These are phyloP conservation scores for Siniperca scherzeri DNA, from an alignment of 2,797 vertebrate genomes.

Conservation along the genomic window DNA sequence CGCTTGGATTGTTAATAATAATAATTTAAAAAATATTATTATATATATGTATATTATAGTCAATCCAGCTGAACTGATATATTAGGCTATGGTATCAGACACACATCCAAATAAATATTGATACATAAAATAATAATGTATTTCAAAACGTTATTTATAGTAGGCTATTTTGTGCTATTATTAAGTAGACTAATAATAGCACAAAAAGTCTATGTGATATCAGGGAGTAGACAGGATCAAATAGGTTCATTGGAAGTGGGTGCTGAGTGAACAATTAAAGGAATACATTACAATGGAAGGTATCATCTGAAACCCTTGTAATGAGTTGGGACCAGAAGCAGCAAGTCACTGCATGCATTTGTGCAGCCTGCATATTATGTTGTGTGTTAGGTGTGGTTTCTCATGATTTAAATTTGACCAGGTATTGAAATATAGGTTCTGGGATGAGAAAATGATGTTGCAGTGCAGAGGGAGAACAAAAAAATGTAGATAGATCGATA, in stretches of 20 bases:
- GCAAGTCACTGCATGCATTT: background rate
- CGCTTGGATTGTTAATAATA: background rate
- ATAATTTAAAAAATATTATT: no score
- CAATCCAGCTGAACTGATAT: background rate
- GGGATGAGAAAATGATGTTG: background rate
- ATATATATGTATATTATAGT: background rate
- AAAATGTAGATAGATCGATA: background rate
- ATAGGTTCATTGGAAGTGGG: conserved; percentile 11
- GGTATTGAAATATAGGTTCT: background rate
- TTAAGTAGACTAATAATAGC: background rate
- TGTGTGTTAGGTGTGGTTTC: background rate
- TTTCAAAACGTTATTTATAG: background rate
- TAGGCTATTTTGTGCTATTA: no score
- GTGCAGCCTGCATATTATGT: background rate
- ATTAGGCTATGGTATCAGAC: background rate
- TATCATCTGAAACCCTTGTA: conserved; percentile 23
- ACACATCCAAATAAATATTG: background rate
- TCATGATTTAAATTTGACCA: conserved; percentile 11
- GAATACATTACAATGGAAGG: conserved; percentile 30
- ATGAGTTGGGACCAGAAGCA: conserved; percentile 25
- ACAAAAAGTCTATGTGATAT: background rate
- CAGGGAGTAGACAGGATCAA: background rate
- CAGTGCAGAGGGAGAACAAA: no score
- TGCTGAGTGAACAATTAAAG: conserved; percentile 46
- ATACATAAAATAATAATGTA: background rate